Percentiles rank a stretch among this genome's conserved stretches.
phyloP scores from a whole-genome alignment of 30 jellyfish, hydroid and myxozoan genomes.

The Turritopsis rubra region DNA sequence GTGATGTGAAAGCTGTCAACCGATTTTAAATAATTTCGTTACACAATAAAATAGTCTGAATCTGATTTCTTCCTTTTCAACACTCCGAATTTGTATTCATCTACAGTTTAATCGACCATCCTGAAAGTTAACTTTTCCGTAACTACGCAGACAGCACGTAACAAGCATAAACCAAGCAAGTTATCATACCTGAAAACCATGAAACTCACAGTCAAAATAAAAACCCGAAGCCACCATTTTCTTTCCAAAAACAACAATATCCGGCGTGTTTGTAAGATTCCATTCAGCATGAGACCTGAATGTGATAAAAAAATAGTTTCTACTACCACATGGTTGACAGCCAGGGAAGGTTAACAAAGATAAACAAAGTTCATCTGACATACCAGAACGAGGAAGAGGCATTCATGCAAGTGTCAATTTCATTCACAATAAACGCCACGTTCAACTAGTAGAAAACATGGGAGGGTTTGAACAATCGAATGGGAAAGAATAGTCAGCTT shows the following conservation, averaged over 20 bases:
- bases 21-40: too few species aligned
- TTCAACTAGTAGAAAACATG: not conserved
- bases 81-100: too few species aligned
- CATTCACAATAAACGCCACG: slow-evolving; percentile 15
- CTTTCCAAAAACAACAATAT: slow-evolving; percentile 6
- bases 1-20: too few species aligned
- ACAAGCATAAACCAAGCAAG: not conserved
- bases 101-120: too few species aligned
- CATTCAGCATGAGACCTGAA: not conserved
- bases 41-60: too few species aligned
- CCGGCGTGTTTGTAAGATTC: not conserved
- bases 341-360: too few species aligned
- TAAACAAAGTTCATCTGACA: not conserved
- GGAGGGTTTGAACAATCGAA: not conserved
- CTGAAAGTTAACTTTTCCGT: not conserved
- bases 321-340: too few species aligned
- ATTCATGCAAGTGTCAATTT: not conserved
- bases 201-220: slow-evolving; percentile 4
- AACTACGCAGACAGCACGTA: not conserved
- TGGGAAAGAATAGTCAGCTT: too few species aligned
- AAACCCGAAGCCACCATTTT: not conserved
- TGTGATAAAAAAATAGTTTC: not conserved
- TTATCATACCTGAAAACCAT: not conserved
- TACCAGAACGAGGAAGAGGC: not conserved
- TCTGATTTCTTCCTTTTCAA: too few species aligned